Evolutionary conservation across 2,113 vertebrate genomes (phyloP), one percentile per base, ranked within the genome.

Genomic region (Corvus hawaiiensis): DNA sequence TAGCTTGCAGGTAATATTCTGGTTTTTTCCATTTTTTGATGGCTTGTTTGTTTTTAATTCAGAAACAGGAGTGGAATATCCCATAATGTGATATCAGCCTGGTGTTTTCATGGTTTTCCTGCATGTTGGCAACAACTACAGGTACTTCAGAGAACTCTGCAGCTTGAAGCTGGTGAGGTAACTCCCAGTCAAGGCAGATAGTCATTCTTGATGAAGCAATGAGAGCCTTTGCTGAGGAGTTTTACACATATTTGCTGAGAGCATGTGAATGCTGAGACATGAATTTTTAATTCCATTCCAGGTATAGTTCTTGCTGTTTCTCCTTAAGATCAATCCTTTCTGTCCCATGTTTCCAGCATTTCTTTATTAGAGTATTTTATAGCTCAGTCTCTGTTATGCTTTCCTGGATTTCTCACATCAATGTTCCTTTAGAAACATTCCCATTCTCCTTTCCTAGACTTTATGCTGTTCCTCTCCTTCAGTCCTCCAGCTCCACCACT

Each of bases 11-110:
- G 16, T 89, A 69, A 48, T 55, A 32, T 19, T 59, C 30, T 73
- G 13, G 3, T 3, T 32, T n/a, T 35, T 39, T 26, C 8, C 0
- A 0, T 7, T 48, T 68, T 89, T 82, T 54, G 13, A 61, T 26
- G 7, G 5, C 20, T 87, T 13, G 3, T 28, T 78, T 74, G 9
- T 56, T 80, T 84, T 52, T 22, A 6, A 77, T 44, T 51, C 14
- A 44, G 67, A 61, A 73, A 43, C 4, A 51, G 33, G 15, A 90
- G 54, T 9, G 32, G 58, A 68, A 46, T 80, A 59, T 51, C 35
- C 20, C 48, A 28, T 16, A n/a, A 58, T 7, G 11, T 67, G 52
- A 5, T 64, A 46, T 54, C n/a, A 44, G 55, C 13, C 23, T 71
- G 7, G 5, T 48, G 27, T 61, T 24, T 61, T 66, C 52, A 16